Conservation (phyloP, 2,113 vertebrate species). For the Dicaeum eximium region DNA sequence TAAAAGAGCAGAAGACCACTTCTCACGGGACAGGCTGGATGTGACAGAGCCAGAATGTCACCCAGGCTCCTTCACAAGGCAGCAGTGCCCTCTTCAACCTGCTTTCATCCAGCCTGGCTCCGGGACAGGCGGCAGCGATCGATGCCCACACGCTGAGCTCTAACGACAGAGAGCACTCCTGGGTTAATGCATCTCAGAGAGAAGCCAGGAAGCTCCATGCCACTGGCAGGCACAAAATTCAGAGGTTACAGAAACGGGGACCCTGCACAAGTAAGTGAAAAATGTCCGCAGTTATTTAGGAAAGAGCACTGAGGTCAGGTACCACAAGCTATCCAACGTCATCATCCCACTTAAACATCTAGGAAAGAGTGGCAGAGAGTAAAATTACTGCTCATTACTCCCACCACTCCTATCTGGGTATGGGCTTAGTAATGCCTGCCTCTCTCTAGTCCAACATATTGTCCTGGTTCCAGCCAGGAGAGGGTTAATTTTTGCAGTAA, state of each 20-base stretch:
- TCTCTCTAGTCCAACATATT: neutral
- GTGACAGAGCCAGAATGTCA: neutral
- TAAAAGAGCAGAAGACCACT: neutral
- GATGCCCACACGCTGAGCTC: neutral
- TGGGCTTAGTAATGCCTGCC: neutral
- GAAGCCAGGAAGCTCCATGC: neutral
- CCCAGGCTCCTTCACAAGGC: fast-evolving
- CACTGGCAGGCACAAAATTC: neutral
- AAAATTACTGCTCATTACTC: neutral
- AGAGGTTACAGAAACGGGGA: neutral
- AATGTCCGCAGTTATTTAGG: neutral
- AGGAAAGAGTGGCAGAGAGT: neutral
- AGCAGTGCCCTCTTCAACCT: neutral
- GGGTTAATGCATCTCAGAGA: neutral
- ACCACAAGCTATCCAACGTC: neutral
- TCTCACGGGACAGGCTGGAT: neutral
- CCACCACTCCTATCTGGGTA: neutral
- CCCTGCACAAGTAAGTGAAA: neutral
- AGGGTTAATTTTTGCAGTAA: neutral
- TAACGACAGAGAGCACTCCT: neutral
- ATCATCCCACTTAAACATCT: neutral
- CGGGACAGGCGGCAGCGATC: neutral
- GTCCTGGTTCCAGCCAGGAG: neutral
- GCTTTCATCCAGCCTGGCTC: neutral
- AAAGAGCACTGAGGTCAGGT: neutral